Evolutionary conservation across 2,113 vertebrate species (phyloP), one percentile per base, ranked within the genome.

Genomic region (Datnioides undecimradiatus): DNA sequence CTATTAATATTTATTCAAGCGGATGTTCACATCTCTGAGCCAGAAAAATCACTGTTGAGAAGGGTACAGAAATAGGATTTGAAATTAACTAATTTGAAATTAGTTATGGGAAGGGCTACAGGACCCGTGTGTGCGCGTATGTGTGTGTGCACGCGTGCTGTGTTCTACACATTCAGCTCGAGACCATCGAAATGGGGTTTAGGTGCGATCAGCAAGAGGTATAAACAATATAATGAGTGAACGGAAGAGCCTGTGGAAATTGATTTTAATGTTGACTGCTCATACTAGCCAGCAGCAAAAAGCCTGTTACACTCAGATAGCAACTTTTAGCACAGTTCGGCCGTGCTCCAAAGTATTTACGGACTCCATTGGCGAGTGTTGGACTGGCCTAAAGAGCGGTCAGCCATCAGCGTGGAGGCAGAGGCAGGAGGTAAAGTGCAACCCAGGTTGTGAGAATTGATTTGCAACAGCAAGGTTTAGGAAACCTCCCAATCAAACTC

Each of bases 1-100:
- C 57, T 74, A 80, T 90, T 90, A 86, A 94, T 90, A 88, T 93
- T 91, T 89, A 92, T 94, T 90, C 86, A 89, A 81, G 67, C 72
- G 17, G 67, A 76, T 63, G 75, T 84, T 87, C 48, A 51, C 65
- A 68, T 85, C 55, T 85, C 65, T 27, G 73, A 75, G 52, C 55
- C 67, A 58, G 57, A 66, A 83, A 80, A 84, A 73, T 64, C 71
- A 52, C 75, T 60, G 70, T 71, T 76, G 75, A 90, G 68, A 84
- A 76, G 43, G 67, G 73, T 62, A 48, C 55, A 71, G 55, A 87
- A 83, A 82, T 73, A 76, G 77, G 80, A 83, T 74, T 71, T 58
- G 51, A 74, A 85, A 85, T 82, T 77, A 65, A 78, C 45, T 80
- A 51, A 83, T 74, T 71, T 58, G 51, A 74, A 85, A 85, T 82